Conservation (phyloP, 1,140 invertebrate species). For the Leguminivora glycinivorella region DNA sequence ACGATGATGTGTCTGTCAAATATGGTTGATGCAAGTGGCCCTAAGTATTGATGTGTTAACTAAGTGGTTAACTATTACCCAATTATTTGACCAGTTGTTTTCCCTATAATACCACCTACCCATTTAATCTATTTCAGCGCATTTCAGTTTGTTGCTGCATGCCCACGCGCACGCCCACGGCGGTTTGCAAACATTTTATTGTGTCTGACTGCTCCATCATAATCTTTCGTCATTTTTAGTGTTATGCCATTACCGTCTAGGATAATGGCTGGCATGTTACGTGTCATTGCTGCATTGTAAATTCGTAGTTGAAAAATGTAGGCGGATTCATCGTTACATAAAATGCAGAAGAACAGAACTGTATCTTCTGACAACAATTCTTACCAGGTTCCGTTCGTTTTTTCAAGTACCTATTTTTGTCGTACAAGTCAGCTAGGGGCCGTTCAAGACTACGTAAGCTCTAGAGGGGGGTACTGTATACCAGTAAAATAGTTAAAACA, state of each 20-base stretch:
- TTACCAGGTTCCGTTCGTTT: too few species aligned
- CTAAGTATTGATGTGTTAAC: not conserved
- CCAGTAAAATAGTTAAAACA: too few species aligned
- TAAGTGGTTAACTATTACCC: not conserved
- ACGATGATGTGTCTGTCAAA: too few species aligned
- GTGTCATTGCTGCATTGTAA: not conserved
- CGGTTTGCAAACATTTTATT: slow-evolving; percentile 21
- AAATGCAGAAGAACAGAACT: too few species aligned
- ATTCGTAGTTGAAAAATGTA: not conserved
- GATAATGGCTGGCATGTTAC: not conserved
- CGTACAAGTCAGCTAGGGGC: too few species aligned
- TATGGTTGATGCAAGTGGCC: too few species aligned
- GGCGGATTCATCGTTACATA: too few species aligned
- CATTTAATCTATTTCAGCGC: slow-evolving; percentile 3
- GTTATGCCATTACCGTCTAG: slow-evolving; percentile 3
- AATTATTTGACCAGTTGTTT: slow-evolving; percentile 2
- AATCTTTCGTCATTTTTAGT: slow-evolving; percentile 14
- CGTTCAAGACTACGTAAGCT: too few species aligned
- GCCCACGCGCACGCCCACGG: slow-evolving; percentile 19
- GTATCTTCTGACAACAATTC: not conserved
- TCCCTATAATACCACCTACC: not conserved
- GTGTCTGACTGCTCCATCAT: not conserved
- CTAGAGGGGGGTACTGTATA: too few species aligned
- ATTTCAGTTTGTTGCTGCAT: slow-evolving; percentile 7
- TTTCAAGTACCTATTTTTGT: too few species aligned